Conservation (phyloP, 2,113 vertebrate genomes). For the Apodemus speciosus region DNA sequence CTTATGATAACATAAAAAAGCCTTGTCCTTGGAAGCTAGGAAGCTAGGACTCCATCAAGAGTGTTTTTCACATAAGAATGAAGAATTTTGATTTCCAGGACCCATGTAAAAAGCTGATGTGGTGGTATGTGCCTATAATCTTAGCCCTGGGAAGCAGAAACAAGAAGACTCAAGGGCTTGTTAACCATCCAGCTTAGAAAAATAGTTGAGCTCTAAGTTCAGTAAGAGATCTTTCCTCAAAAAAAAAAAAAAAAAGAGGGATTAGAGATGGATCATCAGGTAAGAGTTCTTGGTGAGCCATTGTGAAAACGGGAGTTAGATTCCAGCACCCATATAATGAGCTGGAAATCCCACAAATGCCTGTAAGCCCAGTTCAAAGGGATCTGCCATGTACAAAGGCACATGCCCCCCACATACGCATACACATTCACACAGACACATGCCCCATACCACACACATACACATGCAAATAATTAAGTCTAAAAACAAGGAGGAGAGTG, state of each 20-base stretch:
- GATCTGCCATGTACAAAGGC: neutral
- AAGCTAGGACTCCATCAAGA: neutral
- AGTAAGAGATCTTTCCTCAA: neutral
- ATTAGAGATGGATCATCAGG: neutral
- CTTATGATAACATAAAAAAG: neutral
- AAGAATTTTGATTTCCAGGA: neutral
- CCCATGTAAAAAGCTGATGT: neutral
- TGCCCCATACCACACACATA: neutral
- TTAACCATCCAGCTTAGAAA: neutral
- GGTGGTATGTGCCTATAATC: neutral
- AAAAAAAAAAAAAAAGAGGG: too few relatives aligned
- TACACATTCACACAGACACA: neutral
- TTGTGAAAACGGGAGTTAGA: neutral
- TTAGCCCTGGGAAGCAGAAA: neutral
- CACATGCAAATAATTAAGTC: neutral
- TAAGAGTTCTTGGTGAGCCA: too few relatives aligned
- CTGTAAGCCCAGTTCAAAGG: neutral
- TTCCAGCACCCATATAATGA: neutral
- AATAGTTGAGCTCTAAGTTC: neutral
- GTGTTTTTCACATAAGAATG: neutral
- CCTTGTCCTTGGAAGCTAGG: neutral
- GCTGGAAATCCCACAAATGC: neutral
- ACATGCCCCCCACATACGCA: neutral
- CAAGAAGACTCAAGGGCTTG: neutral
- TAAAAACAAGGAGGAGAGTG: neutral